Evolutionary conservation across 2,888 invertebrate species (phyloP), one percentile per base, ranked within the genome.

Genomic region (Adelphocoris suturalis): DNA sequence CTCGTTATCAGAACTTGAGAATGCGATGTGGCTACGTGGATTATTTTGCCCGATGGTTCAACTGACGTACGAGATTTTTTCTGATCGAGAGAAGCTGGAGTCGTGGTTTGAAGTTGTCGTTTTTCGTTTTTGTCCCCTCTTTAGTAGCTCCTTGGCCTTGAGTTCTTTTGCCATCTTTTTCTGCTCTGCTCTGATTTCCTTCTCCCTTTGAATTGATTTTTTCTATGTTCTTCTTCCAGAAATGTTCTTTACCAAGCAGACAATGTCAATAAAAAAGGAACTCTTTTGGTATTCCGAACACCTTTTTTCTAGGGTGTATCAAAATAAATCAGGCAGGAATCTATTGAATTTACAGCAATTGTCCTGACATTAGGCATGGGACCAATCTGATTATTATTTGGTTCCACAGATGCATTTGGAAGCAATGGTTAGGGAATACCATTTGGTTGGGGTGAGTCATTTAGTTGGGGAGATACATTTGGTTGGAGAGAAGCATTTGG

Each of bases 271-370:
- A 81, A 7, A 48, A 47, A 81, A 81, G 81, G 81, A 14, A 81
- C 13, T 81, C 81, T 48, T 81, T 81, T 81, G 81, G 81, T 81
- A 48, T 48, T 47, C 19, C 81, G 46, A 19, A 81, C 48, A 9
- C 81, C 81, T 81, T 47, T 81, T 48, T 48, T 81, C 47, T 81
- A 47, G n/a, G 48, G 81, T 13, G 48, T 81, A n/a, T 81, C 81
- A 2, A 48, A 19, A 48, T 81, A 48, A 46, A 81, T 81, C n/a
- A 81, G 19, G 47, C 81, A 47, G 81, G 48, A 47, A 48, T 76
- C 76, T 27, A 76, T 28, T 12, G 76, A 76, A n/a, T 81, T 80
- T 46, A 80, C 80, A 80, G 37, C 47, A 14, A 28, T 78, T 78
- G 78, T 78, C 27, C 27, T 78, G 16, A 78, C 27, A 28, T 68